Percentiles rank a stretch among this genome's conserved stretches.
Conservation (phyloP, 2,113 vertebrate genomes). For the Tautogolabrus adspersus region DNA sequence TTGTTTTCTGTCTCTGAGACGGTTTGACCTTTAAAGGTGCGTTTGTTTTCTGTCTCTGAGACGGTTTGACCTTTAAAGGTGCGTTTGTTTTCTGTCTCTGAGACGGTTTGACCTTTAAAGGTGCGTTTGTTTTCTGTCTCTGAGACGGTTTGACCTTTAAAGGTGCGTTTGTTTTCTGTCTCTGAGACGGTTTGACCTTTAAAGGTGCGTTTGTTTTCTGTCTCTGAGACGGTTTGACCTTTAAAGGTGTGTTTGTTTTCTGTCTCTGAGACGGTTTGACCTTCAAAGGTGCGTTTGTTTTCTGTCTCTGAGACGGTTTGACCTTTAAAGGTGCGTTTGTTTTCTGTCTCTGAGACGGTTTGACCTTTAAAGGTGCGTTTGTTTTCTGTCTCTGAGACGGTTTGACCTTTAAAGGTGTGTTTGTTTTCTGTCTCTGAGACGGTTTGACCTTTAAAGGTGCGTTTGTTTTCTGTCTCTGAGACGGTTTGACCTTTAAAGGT, state of each 20-base stretch:
- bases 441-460: not conserved
- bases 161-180: not conserved
- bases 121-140: slow-evolving; percentile 20
- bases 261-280: too few species aligned
- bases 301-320: too few species aligned
- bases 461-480: too few species aligned
- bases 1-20: not conserved
- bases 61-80: too few species aligned
- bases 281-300: slow-evolving; percentile 15
- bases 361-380: not conserved
- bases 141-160: too few species aligned
- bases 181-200: not conserved
- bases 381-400: too few species aligned
- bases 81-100: not conserved
- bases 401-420: too few species aligned
- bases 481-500: too few species aligned
- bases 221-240: too few species aligned
- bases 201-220: slow-evolving; percentile 18
- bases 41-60: too few species aligned
- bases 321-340: too few species aligned
- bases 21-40: not conserved
- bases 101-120: not conserved
- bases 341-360: not conserved
- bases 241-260: not conserved
- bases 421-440: not conserved